These are phyloP conservation scores for Pollenia griseotomentosa DNA, from an alignment of 2,888 invertebrate species.

Conservation along the genomic window DNA sequence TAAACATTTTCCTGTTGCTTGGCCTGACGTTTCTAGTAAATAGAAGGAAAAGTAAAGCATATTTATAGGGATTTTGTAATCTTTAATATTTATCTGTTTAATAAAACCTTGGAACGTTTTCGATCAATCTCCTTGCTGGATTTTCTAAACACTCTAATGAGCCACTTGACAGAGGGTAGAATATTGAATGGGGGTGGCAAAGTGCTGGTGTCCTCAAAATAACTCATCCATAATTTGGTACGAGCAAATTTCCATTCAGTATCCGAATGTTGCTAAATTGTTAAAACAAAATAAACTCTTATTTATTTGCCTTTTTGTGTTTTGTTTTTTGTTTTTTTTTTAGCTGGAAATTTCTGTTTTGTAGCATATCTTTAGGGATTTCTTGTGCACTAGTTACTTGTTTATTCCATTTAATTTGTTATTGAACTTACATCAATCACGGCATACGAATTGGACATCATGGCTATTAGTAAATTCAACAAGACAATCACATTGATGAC, in stretches of 20 bases:
- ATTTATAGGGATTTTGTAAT: no score
- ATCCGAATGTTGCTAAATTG: slow-evolving; percentile 93
- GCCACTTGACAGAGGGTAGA: slow-evolving; percentile 93
- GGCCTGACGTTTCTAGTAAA: slow-evolving; percentile 85
- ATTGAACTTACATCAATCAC: slow-evolving; percentile 91
- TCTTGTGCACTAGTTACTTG: slow-evolving; percentile 5
- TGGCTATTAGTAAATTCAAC: slow-evolving; percentile 96
- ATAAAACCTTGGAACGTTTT: slow-evolving; percentile 81
- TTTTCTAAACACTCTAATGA: slow-evolving; percentile 88
- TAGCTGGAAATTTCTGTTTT: neutral
- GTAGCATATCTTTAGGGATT: slow-evolving; percentile 35
- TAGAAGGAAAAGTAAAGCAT: neutral
- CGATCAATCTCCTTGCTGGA: slow-evolving; percentile 84
- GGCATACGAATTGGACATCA: slow-evolving; percentile 99
- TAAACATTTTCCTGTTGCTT: slow-evolving; percentile 89
- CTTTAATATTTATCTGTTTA: no score
- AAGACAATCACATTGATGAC: slow-evolving; percentile 97
- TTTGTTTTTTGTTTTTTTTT: neutral
- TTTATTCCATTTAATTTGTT: slow-evolving; percentile 32
- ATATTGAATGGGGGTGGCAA: slow-evolving; percentile 97
- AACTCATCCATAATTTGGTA: slow-evolving; percentile 97
- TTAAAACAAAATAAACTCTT: slow-evolving; percentile 1
- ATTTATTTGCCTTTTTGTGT: neutral
- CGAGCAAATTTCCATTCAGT: slow-evolving; percentile 98
- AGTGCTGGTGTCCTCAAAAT: slow-evolving; percentile 96